Conservation (phyloP, 1,140 invertebrate species). For the Branchinecta lynchi region DNA sequence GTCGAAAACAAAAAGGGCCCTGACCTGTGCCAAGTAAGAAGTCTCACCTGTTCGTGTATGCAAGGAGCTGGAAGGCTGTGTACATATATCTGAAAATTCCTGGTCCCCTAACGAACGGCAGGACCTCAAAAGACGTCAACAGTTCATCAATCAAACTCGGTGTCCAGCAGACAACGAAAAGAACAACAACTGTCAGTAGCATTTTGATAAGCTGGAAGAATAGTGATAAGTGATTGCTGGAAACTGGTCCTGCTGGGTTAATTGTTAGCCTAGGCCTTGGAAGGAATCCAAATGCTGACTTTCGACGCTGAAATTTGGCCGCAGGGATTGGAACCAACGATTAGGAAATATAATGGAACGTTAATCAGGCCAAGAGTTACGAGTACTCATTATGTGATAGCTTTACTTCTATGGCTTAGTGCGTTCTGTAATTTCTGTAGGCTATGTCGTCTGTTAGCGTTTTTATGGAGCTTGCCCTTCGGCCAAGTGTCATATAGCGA, state of each 20-base stretch:
- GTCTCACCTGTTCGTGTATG: constrained; percentile 48
- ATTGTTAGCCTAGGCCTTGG: neutral
- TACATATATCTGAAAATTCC: constrained; percentile 44
- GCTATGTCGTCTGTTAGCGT: too few species aligned
- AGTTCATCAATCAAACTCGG: constrained; percentile 48
- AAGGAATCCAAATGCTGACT: too few species aligned
- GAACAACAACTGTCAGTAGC: constrained; percentile 48
- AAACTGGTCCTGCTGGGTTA: neutral
- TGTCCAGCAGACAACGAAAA: constrained; percentile 51
- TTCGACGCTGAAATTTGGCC: too few species aligned
- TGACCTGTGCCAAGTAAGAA: neutral
- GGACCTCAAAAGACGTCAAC: constrained; percentile 41
- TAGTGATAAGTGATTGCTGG: neutral
- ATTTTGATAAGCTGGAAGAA: constrained; percentile 47
- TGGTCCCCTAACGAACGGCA: constrained; percentile 32
- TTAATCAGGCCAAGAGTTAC: too few species aligned
- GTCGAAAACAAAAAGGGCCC: neutral
- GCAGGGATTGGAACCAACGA: too few species aligned
- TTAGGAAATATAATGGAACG: too few species aligned
- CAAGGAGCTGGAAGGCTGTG: constrained; percentile 44
- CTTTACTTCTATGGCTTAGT: too few species aligned
- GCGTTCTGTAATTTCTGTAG: too few species aligned
- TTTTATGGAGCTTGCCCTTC: too few species aligned
- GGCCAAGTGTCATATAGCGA: too few species aligned
- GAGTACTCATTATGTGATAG: too few species aligned